These are phyloP conservation scores for Sipha flava DNA, from an alignment of 1,140 invertebrate genomes.

Conservation along the genomic window DNA sequence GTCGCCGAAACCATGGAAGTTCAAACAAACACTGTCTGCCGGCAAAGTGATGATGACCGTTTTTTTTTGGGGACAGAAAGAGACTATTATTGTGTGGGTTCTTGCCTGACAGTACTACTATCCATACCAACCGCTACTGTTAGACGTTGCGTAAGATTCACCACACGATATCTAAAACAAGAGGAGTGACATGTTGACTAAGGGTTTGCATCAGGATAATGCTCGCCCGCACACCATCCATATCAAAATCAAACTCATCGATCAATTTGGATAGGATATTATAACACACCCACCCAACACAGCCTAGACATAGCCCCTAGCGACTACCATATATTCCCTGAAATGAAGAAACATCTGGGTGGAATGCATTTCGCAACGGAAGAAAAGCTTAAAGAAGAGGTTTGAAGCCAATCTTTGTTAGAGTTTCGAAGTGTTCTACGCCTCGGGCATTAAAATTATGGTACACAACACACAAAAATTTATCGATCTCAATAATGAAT, in stretches of 20 bases:
- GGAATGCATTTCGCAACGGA: conserved; percentile 29
- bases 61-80: conserved; percentile 9
- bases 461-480: too few relatives aligned
- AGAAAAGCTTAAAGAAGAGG: neutral
- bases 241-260: conserved; percentile 34
- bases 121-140: neutral
- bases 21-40: neutral
- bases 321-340: conserved; percentile 41
- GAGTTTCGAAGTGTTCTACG: neutral
- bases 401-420: neutral
- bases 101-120: neutral
- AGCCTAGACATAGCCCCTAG: conserved; percentile 40
- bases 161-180: neutral
- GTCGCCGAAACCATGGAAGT: neutral
- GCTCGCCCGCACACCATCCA: conserved; percentile 39
- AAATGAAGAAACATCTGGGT: conserved; percentile 33
- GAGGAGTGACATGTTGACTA: too few relatives aligned
- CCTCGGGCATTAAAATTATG: too few relatives aligned
- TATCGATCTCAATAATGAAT: too few relatives aligned
- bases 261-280: conserved; percentile 40
- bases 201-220: conserved; percentile 42
- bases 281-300: conserved; percentile 41
- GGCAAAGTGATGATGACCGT: neutral
- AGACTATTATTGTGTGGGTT: neutral
- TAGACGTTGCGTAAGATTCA: neutral